phyloP scores from a whole-genome alignment of 2,797 vertebrate species.

The Acanthurus tractus region DNA sequence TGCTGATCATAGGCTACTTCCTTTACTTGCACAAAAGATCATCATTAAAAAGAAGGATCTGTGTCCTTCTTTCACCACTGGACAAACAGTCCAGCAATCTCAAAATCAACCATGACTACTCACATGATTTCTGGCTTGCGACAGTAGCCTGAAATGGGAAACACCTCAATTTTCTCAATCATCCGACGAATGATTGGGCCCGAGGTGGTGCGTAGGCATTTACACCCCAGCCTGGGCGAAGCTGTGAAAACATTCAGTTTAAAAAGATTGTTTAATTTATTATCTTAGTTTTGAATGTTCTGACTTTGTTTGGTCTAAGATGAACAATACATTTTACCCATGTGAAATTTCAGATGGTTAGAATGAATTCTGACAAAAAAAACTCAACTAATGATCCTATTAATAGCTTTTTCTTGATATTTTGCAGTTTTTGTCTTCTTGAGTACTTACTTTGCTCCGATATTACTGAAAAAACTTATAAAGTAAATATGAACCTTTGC shows the following conservation, averaged over 20 bases:
- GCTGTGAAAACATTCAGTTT: conserved; percentile 32
- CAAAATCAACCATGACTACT: conserved; percentile 34
- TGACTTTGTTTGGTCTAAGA: background rate
- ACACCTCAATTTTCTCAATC: conserved; percentile 60
- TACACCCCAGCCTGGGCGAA: background rate
- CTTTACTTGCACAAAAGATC: too few species aligned
- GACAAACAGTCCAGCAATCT: background rate
- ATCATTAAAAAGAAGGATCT: too few species aligned
- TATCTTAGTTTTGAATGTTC: background rate
- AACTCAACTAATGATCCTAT: background rate
- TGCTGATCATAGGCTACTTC: too few species aligned
- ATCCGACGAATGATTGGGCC: fast-evolving
- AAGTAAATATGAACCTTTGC: background rate
- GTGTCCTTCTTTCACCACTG: too few species aligned
- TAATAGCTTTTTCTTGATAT: background rate
- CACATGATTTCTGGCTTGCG: conserved; percentile 67
- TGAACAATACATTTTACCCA: background rate
- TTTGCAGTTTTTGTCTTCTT: background rate
- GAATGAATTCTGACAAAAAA: background rate
- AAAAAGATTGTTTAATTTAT: background rate
- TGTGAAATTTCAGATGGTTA: background rate
- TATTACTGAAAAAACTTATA: background rate
- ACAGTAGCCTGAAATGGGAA: conserved; percentile 62
- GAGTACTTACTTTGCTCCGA: background rate
- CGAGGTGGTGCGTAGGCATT: background rate